Percentiles rank a stretch among this genome's conserved stretches.
Conservation (phyloP, 2,888 invertebrate genomes). For the Rhagonycha fulva region DNA sequence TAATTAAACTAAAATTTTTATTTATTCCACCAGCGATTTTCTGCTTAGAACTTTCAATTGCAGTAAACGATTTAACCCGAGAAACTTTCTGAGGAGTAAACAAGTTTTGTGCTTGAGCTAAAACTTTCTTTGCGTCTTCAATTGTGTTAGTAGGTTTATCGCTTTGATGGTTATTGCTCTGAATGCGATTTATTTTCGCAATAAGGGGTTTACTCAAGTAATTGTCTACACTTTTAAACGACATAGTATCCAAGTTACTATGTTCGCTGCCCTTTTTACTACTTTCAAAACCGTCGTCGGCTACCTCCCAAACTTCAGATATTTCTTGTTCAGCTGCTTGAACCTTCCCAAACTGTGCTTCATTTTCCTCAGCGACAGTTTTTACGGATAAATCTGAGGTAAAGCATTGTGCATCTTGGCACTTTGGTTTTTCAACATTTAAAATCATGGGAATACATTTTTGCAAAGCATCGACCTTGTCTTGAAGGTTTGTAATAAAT, state of each 20-base stretch:
- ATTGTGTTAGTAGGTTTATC: background rate
- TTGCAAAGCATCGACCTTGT: constrained; percentile 1
- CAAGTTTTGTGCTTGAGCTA: background rate
- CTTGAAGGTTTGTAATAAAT: background rate
- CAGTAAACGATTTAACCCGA: background rate
- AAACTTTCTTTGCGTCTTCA: background rate
- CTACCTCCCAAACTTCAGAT: background rate
- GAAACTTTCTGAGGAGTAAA: background rate
- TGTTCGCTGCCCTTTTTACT: background rate
- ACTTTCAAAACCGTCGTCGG: background rate
- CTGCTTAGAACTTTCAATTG: background rate
- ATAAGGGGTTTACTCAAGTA: background rate
- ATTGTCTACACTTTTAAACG: background rate
- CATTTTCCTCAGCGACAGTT: background rate
- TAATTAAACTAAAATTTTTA: background rate
- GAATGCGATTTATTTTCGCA: background rate
- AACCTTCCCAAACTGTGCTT: background rate
- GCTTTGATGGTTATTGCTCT: background rate
- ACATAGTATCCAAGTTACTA: no score
- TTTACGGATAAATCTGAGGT: background rate
- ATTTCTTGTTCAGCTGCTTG: background rate
- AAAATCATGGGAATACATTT: background rate
- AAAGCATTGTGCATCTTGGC: background rate
- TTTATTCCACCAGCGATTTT: background rate
- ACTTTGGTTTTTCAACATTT: background rate